Conservation (phyloP, 2,113 vertebrate genomes). For the Cyprinodon variegatus region DNA sequence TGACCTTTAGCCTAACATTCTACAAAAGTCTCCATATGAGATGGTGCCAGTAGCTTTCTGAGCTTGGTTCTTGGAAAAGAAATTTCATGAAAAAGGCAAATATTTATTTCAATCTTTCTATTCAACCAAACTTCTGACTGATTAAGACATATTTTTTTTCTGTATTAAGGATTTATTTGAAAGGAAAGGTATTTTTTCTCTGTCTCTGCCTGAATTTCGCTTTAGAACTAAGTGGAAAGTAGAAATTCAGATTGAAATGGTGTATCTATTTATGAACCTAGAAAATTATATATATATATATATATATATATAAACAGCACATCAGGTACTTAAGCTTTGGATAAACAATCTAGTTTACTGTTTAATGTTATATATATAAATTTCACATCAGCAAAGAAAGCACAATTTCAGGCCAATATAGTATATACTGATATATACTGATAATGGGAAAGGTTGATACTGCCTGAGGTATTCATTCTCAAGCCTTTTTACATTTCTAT, state of each 20-base stretch:
- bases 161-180: neutral
- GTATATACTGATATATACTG: no score
- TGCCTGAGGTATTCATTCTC: no score
- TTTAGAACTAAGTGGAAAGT: no score
- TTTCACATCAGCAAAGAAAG: no score
- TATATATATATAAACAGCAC: no score
- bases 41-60: constrained; percentile 2
- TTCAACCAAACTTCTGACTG: neutral
- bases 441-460: no score
- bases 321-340: no score
- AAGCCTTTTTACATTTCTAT: neutral
- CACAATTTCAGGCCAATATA: no score
- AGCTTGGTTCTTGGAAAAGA: neutral
- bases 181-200: neutral
- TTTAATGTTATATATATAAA: no score
- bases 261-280: neutral
- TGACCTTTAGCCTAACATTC: constrained; percentile 58
- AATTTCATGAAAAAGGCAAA: neutral
- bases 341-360: no score
- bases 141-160: neutral
- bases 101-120: neutral
- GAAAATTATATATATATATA: neutral
- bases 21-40: constrained; percentile 29
- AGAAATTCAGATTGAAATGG: neutral
- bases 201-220: neutral